Evolutionary conservation across 2,113 vertebrate genomes (phyloP).

Genomic region (Terrapene triunguis): DNA sequence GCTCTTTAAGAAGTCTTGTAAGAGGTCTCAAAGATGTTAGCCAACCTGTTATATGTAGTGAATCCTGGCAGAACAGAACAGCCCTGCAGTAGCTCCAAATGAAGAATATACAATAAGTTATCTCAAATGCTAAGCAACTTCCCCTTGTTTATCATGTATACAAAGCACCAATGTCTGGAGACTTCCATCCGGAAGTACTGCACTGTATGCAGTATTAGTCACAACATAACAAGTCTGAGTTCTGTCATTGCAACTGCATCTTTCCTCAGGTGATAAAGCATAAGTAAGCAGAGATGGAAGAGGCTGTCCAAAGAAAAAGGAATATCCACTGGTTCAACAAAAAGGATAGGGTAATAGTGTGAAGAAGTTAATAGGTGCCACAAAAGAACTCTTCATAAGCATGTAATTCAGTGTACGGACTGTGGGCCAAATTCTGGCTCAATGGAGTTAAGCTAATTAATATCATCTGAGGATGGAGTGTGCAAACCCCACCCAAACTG

Average conservation of each 20-base stretch:
- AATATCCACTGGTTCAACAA: conserved; percentile 53
- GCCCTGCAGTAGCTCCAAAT: conserved; percentile 21
- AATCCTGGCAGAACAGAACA: conserved; percentile 66
- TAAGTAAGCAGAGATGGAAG: background rate
- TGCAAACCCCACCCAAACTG: background rate
- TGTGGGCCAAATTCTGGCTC: background rate
- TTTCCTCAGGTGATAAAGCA: conserved; percentile 58
- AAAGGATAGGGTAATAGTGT: accelerated
- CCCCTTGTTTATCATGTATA: conserved; percentile 73
- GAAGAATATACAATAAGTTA: conserved; percentile 65
- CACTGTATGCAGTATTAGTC: conserved; percentile 71
- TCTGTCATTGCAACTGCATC: conserved; percentile 66
- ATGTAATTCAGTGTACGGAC: background rate
- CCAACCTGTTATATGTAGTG: conserved; percentile 69
- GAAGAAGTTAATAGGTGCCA: background rate
- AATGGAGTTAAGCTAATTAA: background rate
- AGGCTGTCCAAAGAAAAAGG: conserved; percentile 22
- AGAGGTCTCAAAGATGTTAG: conserved; percentile 65
- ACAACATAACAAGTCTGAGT: conserved; percentile 69
- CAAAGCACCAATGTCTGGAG: conserved; percentile 63
- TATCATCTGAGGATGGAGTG: background rate
- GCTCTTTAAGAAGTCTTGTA: conserved; percentile 53
- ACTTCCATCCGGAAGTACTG: conserved; percentile 70
- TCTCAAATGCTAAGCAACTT: conserved; percentile 71
- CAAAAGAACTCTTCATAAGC: background rate